These are phyloP conservation scores for Malurus cyaneus DNA, from an alignment of 2,113 vertebrate genomes.

Conservation along the genomic window DNA sequence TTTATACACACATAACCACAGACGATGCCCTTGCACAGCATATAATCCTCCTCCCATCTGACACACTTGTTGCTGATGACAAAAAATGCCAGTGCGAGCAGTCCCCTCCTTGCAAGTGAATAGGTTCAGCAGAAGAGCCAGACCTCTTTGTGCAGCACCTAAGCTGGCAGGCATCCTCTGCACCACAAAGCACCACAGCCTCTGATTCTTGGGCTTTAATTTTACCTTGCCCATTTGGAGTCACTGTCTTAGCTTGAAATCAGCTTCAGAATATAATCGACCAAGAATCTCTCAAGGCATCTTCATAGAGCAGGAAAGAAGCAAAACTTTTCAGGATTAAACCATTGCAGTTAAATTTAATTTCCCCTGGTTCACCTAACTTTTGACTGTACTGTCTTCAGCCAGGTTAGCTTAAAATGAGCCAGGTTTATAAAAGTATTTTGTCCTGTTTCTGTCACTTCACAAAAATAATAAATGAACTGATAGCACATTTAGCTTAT, in stretches of 20 bases:
- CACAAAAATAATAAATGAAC: background rate
- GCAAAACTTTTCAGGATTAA: background rate
- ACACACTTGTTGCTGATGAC: background rate
- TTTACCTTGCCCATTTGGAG: background rate
- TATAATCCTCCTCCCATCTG: background rate
- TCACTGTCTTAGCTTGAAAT: background rate
- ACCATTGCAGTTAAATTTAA: background rate
- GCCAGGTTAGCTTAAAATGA: background rate
- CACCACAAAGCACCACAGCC: background rate
- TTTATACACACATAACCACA: background rate
- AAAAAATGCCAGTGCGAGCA: background rate
- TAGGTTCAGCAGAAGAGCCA: background rate
- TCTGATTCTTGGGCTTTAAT: background rate
- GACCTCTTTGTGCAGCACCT: background rate
- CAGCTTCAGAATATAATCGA: background rate
- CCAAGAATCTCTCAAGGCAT: background rate
- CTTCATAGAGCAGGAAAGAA: background rate
- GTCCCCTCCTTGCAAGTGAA: background rate
- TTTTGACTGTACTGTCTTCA: background rate
- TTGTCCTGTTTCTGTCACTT: background rate
- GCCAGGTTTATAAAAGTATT: background rate
- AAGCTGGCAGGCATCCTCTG: background rate
- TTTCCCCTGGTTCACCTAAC: accelerated
- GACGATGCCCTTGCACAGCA: background rate
- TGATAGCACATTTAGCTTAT: background rate